Conservation (phyloP, 2,888 invertebrate genomes). For the Scaptomyza caliginosa region DNA sequence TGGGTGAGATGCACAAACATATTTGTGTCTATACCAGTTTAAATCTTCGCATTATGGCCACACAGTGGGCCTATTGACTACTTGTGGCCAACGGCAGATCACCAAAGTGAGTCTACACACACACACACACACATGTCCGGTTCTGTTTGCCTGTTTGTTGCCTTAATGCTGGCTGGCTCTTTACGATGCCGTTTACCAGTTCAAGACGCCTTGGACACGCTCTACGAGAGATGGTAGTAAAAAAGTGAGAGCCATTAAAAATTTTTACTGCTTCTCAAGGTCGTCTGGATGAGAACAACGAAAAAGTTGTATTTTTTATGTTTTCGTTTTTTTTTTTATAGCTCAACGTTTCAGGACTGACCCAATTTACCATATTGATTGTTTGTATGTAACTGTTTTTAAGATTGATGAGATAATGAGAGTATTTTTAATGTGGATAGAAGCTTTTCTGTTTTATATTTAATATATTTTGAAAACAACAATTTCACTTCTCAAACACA, state of each 20-base stretch:
- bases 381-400: neutral
- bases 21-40: slow-evolving; percentile 28
- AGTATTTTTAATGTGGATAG: neutral
- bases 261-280: slow-evolving; percentile 83
- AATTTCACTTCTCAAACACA: neutral
- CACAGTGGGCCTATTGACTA: slow-evolving; percentile 65
- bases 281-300: slow-evolving; percentile 81
- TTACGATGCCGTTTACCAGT: slow-evolving; percentile 49
- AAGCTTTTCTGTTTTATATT: neutral
- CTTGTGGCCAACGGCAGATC: slow-evolving; percentile 68
- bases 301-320: no score
- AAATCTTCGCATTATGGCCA: slow-evolving; percentile 57
- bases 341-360: slow-evolving; percentile 46
- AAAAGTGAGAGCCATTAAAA: slow-evolving; percentile 84
- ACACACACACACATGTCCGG: neutral
- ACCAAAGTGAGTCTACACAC: slow-evolving; percentile 23
- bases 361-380: slow-evolving; percentile 58
- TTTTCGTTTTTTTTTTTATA: slow-evolving; percentile 61
- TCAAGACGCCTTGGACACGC: slow-evolving; percentile 56
- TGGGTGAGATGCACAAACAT: neutral
- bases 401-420: neutral
- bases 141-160: slow-evolving; percentile 14
- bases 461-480: neutral
- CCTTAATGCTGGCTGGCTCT: slow-evolving; percentile 31
- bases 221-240: slow-evolving; percentile 76